Evolutionary conservation across 2,113 vertebrate genomes (phyloP).

Genomic region (Hyaena hyaena): DNA sequence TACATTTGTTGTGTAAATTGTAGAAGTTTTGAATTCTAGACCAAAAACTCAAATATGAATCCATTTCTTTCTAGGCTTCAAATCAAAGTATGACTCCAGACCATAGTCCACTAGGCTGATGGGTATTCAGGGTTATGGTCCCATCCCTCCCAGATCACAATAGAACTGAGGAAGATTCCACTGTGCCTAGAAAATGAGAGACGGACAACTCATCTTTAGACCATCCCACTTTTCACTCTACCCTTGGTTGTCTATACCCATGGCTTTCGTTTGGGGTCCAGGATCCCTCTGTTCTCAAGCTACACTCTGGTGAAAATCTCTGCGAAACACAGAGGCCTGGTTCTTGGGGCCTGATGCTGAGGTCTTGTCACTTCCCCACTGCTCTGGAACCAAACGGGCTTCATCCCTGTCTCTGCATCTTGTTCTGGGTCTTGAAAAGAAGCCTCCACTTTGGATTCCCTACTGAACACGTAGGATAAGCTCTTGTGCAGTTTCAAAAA

Average conservation of each 20-base stretch:
- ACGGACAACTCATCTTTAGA: not conserved
- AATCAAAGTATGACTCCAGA: not conserved
- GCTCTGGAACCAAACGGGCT: not conserved
- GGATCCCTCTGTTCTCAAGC: not conserved
- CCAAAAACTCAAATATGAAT: not conserved
- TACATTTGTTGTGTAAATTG: not conserved
- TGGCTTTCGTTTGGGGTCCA: not conserved
- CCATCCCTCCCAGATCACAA: not conserved
- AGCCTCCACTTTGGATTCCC: not conserved
- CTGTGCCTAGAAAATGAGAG: not conserved
- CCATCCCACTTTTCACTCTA: not conserved
- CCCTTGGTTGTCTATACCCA: not conserved
- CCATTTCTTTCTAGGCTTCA: not conserved
- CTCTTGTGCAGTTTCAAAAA: not conserved
- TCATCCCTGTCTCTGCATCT: not conserved
- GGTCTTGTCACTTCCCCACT: not conserved
- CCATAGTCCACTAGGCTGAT: not conserved
- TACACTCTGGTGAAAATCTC: not conserved
- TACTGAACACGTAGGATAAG: not conserved
- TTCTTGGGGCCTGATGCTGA: not conserved
- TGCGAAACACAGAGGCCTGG: not conserved
- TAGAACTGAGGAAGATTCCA: not conserved
- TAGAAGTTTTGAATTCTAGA: not conserved
- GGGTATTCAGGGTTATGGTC: not conserved
- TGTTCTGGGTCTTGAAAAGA: not conserved